These are phyloP conservation scores for Catostylus mosaicus DNA, from an alignment of 30 jellyfish, hydroid and myxozoan species.

Conservation along the genomic window DNA sequence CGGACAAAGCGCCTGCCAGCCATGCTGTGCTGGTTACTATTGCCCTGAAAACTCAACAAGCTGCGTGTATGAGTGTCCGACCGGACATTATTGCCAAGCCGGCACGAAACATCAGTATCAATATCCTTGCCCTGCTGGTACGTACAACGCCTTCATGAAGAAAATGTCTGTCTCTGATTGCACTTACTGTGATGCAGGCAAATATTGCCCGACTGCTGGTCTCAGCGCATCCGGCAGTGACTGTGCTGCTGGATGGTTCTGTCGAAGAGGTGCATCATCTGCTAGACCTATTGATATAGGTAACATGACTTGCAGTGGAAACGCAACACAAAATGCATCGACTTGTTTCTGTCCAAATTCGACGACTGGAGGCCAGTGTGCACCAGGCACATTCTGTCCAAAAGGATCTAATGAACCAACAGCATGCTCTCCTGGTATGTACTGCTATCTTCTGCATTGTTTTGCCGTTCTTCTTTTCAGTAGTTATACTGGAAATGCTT, in stretches of 20 bases:
- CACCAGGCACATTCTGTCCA: constrained; percentile 86
- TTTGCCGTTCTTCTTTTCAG: no score
- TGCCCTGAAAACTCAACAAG: constrained; percentile 91
- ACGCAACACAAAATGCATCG: constrained; percentile 59
- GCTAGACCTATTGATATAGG: constrained; percentile 85
- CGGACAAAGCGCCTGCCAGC: constrained; percentile 83
- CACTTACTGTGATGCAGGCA: constrained; percentile 89
- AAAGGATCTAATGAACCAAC: constrained; percentile 80
- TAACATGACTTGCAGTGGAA: constrained; percentile 56
- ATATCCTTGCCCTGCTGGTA: constrained; percentile 90
- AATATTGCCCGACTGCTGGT: constrained; percentile 85
- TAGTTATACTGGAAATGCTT: no score
- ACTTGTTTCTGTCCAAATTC: constrained; percentile 80
- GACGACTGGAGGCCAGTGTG: constrained; percentile 95
- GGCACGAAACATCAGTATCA: constrained; percentile 69
- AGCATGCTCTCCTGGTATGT: constrained; percentile 82
- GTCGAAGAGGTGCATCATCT: constrained; percentile 91
- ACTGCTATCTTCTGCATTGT: neutral
- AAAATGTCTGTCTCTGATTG: constrained; percentile 69
- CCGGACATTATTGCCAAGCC: constrained; percentile 75
- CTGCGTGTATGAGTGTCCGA: constrained; percentile 75
- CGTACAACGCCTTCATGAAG: constrained; percentile 68
- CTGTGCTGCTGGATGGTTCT: constrained; percentile 93
- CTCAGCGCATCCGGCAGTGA: constrained; percentile 60
- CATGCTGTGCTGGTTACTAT: constrained; percentile 84